These are phyloP conservation scores for Ondatra zibethicus DNA, from an alignment of 2,113 vertebrate genomes.

Conservation along the genomic window DNA sequence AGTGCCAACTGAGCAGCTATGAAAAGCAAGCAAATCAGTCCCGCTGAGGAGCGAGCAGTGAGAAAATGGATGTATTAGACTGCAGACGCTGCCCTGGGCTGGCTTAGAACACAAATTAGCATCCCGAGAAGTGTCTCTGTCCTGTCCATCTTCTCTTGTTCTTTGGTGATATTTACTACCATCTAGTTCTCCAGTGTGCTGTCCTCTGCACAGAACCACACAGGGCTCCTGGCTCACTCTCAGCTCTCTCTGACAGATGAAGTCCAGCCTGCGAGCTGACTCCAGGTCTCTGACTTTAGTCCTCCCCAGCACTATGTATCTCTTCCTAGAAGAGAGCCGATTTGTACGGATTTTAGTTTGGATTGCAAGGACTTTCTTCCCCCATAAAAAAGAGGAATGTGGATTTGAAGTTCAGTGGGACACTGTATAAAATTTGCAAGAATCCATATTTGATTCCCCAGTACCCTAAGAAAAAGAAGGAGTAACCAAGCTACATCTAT, in stretches of 20 bases:
- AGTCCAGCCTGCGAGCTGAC: background rate
- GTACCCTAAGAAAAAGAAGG: background rate
- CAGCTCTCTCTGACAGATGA: background rate
- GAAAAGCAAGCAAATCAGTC: background rate
- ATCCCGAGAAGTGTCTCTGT: background rate
- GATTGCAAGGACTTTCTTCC: background rate
- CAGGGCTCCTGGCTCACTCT: background rate
- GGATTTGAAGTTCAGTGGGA: background rate
- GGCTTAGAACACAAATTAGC: background rate
- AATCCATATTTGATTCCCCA: background rate
- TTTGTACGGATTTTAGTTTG: background rate
- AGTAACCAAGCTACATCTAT: background rate
- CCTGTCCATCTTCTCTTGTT: background rate
- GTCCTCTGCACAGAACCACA: background rate
- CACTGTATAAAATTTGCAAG: background rate
- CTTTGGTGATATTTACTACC: background rate
- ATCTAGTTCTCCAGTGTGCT: background rate
- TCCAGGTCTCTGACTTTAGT: background rate
- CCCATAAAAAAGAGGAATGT: background rate
- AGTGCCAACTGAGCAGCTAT: background rate
- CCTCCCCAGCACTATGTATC: background rate
- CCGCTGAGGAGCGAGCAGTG: background rate
- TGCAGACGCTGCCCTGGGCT: background rate
- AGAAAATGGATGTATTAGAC: background rate
- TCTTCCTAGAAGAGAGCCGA: background rate